These are phyloP conservation scores for Eutrigla gurnardus DNA, from an alignment of 2,797 vertebrate species.

Conservation along the genomic window DNA sequence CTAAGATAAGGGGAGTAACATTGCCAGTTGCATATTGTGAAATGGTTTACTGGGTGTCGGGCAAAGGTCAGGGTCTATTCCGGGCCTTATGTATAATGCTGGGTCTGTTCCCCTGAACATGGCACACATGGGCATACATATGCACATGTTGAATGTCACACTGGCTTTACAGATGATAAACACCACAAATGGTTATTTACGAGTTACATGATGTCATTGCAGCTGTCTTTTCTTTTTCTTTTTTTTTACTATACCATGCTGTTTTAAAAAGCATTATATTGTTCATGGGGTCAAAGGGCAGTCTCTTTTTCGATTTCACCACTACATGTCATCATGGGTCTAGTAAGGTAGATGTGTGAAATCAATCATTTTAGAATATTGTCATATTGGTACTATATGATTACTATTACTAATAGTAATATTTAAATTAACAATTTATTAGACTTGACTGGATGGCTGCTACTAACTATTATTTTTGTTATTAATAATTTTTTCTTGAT, in stretches of 20 bases:
- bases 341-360: neutral
- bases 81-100: slow-evolving; percentile 57
- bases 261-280: slow-evolving; percentile 7
- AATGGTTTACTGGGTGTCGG: slow-evolving; percentile 70
- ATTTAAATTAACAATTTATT: neutral
- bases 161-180: slow-evolving; percentile 32
- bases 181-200: slow-evolving; percentile 40
- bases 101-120: slow-evolving; percentile 43
- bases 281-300: neutral
- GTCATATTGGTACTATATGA: neutral
- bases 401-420: neutral
- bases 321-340: neutral
- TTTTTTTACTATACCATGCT: neutral
- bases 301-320: neutral
- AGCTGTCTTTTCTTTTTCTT: slow-evolving; percentile 23
- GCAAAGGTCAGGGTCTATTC: slow-evolving; percentile 77
- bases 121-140: slow-evolving; percentile 33
- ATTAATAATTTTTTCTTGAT: neutral
- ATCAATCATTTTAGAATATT: neutral
- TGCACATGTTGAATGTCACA: slow-evolving; percentile 38
- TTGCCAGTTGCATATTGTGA: slow-evolving; percentile 65
- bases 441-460: neutral
- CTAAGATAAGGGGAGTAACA: slow-evolving; percentile 58
- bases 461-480: neutral
- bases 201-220: slow-evolving; percentile 9